Evolutionary conservation across 2,888 invertebrate genomes (phyloP).

Genomic region (Acronicta leporina): DNA sequence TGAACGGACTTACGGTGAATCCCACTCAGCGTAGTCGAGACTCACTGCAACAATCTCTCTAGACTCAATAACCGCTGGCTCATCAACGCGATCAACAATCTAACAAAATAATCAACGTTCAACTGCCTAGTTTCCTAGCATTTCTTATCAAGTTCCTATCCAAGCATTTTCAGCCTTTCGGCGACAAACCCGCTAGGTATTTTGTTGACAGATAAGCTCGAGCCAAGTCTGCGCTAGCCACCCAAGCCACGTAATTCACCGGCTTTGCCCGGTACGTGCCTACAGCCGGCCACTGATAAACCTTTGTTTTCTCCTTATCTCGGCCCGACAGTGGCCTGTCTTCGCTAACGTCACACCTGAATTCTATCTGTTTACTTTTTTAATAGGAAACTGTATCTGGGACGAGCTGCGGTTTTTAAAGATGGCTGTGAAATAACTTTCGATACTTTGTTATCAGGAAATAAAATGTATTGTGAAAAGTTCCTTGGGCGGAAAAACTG

Average conservation of each 20-base stretch:
- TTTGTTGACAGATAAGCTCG: slow-evolving; percentile 81
- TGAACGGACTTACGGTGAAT: too few species aligned
- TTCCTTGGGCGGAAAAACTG: too few species aligned
- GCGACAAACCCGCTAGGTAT: slow-evolving; percentile 67
- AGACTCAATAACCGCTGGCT: too few species aligned
- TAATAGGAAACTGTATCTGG: slow-evolving; percentile 23
- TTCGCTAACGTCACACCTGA: slow-evolving; percentile 61
- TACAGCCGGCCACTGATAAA: slow-evolving; percentile 72
- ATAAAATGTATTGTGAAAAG: not conserved
- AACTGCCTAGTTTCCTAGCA: not conserved
- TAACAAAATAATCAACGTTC: too few species aligned
- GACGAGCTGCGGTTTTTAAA: slow-evolving; percentile 9
- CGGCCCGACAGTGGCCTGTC: slow-evolving; percentile 63
- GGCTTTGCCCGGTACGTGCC: slow-evolving; percentile 76
- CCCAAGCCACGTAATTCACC: slow-evolving; percentile 71
- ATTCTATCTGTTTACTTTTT: slow-evolving; percentile 66
- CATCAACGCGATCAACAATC: too few species aligned
- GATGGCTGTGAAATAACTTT: not conserved
- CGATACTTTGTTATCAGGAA: not conserved
- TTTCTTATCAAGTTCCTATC: slow-evolving; percentile 32
- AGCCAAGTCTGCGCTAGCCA: slow-evolving; percentile 72
- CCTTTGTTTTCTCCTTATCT: slow-evolving; percentile 80
- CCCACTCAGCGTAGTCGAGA: too few species aligned
- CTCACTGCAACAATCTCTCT: too few species aligned
- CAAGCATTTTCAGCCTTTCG: slow-evolving; percentile 54